These are phyloP conservation scores for Phrynocephalus vlangalii DNA, from an alignment of 2,797 vertebrate genomes.

Conservation along the genomic window DNA sequence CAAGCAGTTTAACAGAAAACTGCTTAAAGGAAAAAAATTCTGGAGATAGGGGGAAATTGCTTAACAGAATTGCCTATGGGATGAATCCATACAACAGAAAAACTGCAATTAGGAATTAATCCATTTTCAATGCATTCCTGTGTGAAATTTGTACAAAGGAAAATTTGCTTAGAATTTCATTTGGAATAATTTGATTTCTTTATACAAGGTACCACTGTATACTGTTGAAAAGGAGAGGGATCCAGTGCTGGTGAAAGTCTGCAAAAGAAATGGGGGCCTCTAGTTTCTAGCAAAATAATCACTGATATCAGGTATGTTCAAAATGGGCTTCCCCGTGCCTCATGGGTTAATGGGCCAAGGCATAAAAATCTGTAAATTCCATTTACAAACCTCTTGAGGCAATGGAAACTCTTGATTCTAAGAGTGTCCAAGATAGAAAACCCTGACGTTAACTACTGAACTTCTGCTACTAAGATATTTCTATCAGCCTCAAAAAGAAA, in stretches of 20 bases:
- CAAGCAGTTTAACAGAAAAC: too few species aligned
- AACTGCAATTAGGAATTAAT: too few species aligned
- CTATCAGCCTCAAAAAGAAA: neutral
- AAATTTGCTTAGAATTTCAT: too few species aligned
- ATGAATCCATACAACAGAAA: too few species aligned
- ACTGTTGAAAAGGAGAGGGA: too few species aligned
- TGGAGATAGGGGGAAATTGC: too few species aligned
- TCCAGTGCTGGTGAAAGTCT: neutral
- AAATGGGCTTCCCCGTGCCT: neutral
- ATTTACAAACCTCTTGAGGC: neutral
- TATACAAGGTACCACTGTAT: too few species aligned
- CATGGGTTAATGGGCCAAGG: neutral
- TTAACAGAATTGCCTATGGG: too few species aligned
- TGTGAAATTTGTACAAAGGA: too few species aligned
- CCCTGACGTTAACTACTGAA: neutral
- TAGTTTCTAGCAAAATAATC: neutral
- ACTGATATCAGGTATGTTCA: neutral
- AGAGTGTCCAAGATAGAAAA: neutral
- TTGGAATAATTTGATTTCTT: too few species aligned
- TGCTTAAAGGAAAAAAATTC: too few species aligned
- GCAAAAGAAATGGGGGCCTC: neutral
- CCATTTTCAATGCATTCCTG: too few species aligned
- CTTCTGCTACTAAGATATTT: neutral
- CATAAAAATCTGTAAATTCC: neutral
- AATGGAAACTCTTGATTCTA: neutral